Conservation (phyloP, 2,797 vertebrate genomes). For the Eupleurogrammus muticus region DNA sequence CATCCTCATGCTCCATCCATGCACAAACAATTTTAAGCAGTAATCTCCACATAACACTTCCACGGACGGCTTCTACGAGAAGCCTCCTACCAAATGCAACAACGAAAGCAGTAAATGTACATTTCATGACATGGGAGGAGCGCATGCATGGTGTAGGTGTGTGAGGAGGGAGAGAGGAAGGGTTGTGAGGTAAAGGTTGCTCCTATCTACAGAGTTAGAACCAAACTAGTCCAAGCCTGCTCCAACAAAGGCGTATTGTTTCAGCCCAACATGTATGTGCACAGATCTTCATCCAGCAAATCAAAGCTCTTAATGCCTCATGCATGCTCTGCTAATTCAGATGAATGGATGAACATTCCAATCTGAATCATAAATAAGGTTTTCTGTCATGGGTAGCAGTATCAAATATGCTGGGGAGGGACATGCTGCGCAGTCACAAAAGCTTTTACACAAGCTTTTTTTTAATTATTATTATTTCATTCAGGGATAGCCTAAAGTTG, state of each 20-base stretch:
- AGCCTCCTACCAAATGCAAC: constrained; percentile 18
- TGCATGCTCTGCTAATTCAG: constrained; percentile 56
- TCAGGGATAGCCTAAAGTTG: constrained; percentile 62
- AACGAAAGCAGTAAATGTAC: constrained; percentile 5
- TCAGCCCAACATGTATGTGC: constrained; percentile 22
- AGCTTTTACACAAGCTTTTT: constrained; percentile 27
- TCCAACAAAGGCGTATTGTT: constrained; percentile 36
- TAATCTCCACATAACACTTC: constrained; percentile 13
- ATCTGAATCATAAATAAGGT: constrained; percentile 37
- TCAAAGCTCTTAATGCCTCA: constrained; percentile 21
- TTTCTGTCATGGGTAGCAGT: constrained; percentile 25
- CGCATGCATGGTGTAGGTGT: constrained; percentile 32
- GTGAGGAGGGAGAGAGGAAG: constrained; percentile 7
- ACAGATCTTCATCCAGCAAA: constrained; percentile 33
- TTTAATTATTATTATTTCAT: constrained; percentile 46
- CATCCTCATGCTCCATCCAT: constrained; percentile 48
- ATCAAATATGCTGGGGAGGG: constrained; percentile 32
- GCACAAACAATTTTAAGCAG: constrained; percentile 47
- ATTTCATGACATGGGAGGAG: constrained; percentile 19
- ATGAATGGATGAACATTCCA: constrained; percentile 43
- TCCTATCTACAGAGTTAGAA: constrained; percentile 34
- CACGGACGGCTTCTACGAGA: neutral
- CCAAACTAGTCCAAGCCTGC: constrained; percentile 5
- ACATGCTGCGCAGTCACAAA: constrained; percentile 51
- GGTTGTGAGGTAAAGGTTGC: constrained; percentile 65